phyloP scores from a whole-genome alignment of 2,797 vertebrate species.

The Mus caroli region DNA sequence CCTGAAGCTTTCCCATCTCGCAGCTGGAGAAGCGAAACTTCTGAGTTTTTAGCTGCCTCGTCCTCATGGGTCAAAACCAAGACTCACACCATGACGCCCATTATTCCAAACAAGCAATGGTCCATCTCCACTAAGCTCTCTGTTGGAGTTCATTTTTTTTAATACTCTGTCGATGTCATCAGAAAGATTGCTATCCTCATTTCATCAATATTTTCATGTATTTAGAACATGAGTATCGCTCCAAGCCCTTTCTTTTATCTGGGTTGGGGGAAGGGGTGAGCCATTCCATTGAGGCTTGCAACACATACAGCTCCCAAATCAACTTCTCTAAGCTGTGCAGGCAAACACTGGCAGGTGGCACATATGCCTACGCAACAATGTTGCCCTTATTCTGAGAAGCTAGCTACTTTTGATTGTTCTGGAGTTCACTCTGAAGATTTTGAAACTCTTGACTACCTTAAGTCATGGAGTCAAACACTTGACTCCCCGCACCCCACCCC shows the following conservation, averaged over 20 bases:
- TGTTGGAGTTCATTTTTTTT: neutral
- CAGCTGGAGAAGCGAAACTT: constrained; percentile 63
- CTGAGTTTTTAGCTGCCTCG: constrained; percentile 36
- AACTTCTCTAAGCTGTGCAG: neutral
- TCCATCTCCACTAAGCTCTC: constrained; percentile 14
- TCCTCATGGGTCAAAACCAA: neutral
- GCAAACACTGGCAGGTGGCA: constrained; percentile 48
- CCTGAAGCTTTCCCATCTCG: constrained; percentile 28
- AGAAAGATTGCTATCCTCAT: constrained; percentile 74
- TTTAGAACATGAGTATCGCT: constrained; percentile 78
- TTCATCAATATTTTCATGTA: constrained; percentile 71
- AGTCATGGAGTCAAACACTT: constrained; percentile 14
- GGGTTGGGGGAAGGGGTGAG: constrained; percentile 58
- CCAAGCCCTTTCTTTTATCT: constrained; percentile 20
- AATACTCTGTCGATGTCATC: constrained; percentile 69
- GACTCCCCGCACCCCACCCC: neutral
- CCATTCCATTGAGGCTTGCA: constrained; percentile 71
- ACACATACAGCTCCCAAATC: neutral
- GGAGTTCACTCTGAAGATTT: neutral
- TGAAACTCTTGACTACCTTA: neutral
- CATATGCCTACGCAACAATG: neutral
- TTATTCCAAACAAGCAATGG: constrained; percentile 43
- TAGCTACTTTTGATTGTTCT: constrained; percentile 43
- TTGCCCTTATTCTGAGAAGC: constrained; percentile 27
- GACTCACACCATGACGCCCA: constrained; percentile 59